These are phyloP conservation scores for Dimorphilus gyrociliatus DNA, from an alignment of 2,888 invertebrate genomes.

Conservation along the genomic window DNA sequence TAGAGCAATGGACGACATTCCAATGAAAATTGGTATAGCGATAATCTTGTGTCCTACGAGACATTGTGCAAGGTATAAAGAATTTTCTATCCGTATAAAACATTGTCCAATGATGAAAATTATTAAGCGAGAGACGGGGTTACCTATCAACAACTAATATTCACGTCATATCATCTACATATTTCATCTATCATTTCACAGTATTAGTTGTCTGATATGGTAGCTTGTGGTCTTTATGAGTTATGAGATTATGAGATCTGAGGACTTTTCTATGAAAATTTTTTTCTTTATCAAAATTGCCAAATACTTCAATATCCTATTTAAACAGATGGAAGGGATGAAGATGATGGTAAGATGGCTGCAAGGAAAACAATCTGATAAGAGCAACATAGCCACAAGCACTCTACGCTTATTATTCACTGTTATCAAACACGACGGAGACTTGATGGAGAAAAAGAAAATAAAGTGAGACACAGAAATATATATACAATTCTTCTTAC, in stretches of 20 bases:
- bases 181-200: constrained; percentile 2
- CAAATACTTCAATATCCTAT: no score
- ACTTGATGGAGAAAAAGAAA: constrained; percentile 47
- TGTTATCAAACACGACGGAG: constrained; percentile 79
- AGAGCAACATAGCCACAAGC: constrained; percentile 29
- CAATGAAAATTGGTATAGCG: constrained; percentile 60
- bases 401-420: constrained; percentile 86
- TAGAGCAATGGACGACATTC: constrained; percentile 39
- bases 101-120: not conserved
- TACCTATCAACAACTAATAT: no score
- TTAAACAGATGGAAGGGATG: constrained; percentile 60
- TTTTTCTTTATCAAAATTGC: no score
- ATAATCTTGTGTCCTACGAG: constrained; percentile 71
- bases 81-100: not conserved
- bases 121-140: not conserved
- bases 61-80: constrained; percentile 53
- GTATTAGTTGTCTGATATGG: constrained; percentile 8
- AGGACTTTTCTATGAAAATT: no score
- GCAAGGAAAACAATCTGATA: constrained; percentile 55
- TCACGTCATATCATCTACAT: no score
- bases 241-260: no score
- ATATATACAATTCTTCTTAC: not conserved
- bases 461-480: constrained; percentile 34
- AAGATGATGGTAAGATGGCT: constrained; percentile 95
- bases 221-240: no score